A percentile compares a stretch with the other conserved stretches of the same genome.
Evolutionary conservation across 2,888 invertebrate genomes (phyloP).

Genomic region (Sesia apiformis): DNA sequence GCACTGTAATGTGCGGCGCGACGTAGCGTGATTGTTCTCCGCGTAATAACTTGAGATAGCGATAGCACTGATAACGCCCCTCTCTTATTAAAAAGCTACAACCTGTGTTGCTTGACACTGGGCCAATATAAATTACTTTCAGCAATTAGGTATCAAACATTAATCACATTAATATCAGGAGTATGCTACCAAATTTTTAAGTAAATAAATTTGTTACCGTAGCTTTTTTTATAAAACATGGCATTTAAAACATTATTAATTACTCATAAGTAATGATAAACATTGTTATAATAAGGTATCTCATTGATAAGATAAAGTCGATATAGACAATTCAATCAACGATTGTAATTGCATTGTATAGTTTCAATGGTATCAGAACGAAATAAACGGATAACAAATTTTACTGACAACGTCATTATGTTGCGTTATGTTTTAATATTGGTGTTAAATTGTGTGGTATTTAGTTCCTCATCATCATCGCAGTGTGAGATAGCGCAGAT

Average conservation of each 20-base stretch:
- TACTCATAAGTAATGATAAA: too few species aligned
- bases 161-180: too few species aligned
- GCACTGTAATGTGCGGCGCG: conserved; percentile 37
- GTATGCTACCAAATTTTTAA: too few species aligned
- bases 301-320: neutral
- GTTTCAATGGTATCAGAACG: neutral
- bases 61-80: conserved; percentile 60
- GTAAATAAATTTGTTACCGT: too few species aligned
- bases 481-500: conserved; percentile 38
- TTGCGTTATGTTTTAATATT: conserved; percentile 4
- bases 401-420: neutral
- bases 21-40: conserved; percentile 48
- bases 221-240: too few species aligned
- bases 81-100: neutral
- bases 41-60: conserved; percentile 66
- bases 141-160: too few species aligned
- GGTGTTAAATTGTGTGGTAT: conserved; percentile 8
- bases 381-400: neutral
- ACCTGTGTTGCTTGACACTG: too few species aligned
- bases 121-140: too few species aligned
- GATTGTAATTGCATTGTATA: conserved; percentile 16
- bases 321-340: conserved; percentile 24
- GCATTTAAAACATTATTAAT: too few species aligned
- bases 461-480: neutral
- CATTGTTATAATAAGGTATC: too few species aligned